These are phyloP conservation scores for Drosophila kokeensis DNA, from an alignment of 2,888 invertebrate species.

Conservation along the genomic window DNA sequence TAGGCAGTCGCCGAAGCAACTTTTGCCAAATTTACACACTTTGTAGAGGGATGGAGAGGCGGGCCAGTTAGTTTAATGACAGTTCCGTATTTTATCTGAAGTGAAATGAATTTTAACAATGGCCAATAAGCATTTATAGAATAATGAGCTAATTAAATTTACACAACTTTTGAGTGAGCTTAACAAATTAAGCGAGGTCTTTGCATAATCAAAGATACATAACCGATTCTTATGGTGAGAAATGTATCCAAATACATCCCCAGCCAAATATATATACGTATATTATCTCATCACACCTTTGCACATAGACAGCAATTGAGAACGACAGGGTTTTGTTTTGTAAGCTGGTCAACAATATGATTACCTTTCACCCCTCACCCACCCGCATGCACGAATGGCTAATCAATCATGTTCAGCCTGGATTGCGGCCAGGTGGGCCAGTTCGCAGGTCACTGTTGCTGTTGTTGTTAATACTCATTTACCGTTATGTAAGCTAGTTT, in stretches of 20 bases:
- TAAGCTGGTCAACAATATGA: slow-evolving; percentile 42
- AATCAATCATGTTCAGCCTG: slow-evolving; percentile 65
- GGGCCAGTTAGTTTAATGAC: slow-evolving; percentile 33
- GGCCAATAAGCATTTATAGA: slow-evolving; percentile 56
- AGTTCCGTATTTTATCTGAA: slow-evolving; percentile 27
- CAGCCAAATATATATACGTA: background rate
- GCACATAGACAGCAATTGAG: slow-evolving; percentile 21
- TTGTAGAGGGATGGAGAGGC: too few species aligned
- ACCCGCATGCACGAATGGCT: slow-evolving; percentile 9
- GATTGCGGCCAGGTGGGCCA: slow-evolving; percentile 19
- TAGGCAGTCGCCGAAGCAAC: slow-evolving; percentile 11
- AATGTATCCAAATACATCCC: background rate
- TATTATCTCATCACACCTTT: background rate
- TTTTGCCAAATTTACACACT: slow-evolving; percentile 25
- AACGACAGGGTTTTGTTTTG: slow-evolving; percentile 35
- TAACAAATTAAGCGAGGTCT: slow-evolving; percentile 54
- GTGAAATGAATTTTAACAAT: slow-evolving; percentile 57
- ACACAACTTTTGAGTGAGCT: slow-evolving; percentile 40
- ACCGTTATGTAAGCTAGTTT: slow-evolving; percentile 24
- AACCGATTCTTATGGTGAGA: background rate
- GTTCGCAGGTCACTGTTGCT: slow-evolving; percentile 4
- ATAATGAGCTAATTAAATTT: slow-evolving; percentile 63
- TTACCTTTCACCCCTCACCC: slow-evolving; percentile 15
- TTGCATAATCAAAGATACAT: slow-evolving; percentile 48
- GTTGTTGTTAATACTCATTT: slow-evolving; percentile 16